phyloP scores from a whole-genome alignment of 2,797 vertebrate genomes.

The Premnoplex brunnescens region DNA sequence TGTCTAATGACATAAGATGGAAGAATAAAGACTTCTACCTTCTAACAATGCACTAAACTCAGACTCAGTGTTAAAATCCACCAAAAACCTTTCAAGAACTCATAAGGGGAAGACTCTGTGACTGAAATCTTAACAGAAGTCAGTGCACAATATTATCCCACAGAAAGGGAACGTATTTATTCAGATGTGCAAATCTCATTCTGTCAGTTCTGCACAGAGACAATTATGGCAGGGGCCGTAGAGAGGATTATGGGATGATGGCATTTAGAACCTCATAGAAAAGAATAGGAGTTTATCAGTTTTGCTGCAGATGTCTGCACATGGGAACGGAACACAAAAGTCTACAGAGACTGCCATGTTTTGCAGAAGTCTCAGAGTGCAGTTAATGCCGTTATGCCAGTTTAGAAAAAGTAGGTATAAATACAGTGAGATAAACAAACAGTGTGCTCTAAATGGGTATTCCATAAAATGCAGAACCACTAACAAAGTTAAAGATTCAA shows the following conservation, averaged over 20 bases:
- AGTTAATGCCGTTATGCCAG: constrained; percentile 23
- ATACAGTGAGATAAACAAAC: constrained; percentile 24
- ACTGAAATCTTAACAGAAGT: neutral
- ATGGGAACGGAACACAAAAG: neutral
- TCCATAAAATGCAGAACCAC: constrained; percentile 11
- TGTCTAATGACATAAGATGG: neutral
- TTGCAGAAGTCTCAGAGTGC: neutral
- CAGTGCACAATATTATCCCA: neutral
- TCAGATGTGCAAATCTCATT: constrained; percentile 14
- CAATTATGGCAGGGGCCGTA: neutral
- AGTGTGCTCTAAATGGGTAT: neutral
- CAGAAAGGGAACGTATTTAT: constrained; percentile 3
- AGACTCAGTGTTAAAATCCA: neutral
- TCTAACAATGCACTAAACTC: neutral
- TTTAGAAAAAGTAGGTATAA: constrained; percentile 14
- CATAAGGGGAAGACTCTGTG: neutral
- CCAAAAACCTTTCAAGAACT: neutral
- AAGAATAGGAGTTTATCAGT: constrained; percentile 9
- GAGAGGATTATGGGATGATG: neutral
- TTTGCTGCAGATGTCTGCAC: constrained; percentile 7
- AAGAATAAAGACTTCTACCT: neutral
- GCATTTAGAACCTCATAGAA: neutral
- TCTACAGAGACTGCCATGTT: neutral
- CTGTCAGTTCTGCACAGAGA: neutral
- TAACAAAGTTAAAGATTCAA: constrained; percentile 23